phyloP scores from a whole-genome alignment of 2,797 vertebrate species.

The Danio tinwini region DNA sequence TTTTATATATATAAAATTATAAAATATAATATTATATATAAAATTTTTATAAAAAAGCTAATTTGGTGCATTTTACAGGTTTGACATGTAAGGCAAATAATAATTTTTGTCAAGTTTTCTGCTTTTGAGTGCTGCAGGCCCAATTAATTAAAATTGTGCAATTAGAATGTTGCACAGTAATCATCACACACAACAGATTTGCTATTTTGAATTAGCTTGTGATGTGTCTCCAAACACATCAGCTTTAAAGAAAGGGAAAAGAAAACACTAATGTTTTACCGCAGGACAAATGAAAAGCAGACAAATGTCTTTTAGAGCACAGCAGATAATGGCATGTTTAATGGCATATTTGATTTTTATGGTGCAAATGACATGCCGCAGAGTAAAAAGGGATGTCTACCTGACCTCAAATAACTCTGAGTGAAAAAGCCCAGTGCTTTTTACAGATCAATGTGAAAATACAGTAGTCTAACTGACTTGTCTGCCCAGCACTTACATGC shows the following conservation, averaged over 20 bases:
- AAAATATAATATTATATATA: too few relatives aligned
- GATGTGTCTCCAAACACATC: not conserved
- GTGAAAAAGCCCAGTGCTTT: constrained; percentile 9
- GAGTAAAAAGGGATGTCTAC: constrained; percentile 13
- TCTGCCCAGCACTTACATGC: constrained; percentile 27
- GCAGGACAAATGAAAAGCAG: not conserved
- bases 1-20: too few relatives aligned
- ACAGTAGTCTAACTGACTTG: constrained; percentile 24
- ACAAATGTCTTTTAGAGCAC: not conserved
- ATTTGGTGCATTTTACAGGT: too few relatives aligned
- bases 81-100: too few relatives aligned
- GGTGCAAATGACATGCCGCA: constrained; percentile 4
- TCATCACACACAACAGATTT: not conserved
- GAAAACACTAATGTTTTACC: not conserved
- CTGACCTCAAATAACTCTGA: constrained; percentile 26
- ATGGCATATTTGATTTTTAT: constrained; percentile 37
- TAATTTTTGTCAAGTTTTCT: too few relatives aligned
- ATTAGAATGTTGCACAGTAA: not conserved
- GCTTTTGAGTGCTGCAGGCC: too few relatives aligned
- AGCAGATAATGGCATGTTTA: not conserved
- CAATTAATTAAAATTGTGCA: too few relatives aligned
- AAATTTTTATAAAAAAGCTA: too few relatives aligned
- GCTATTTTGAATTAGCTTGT: not conserved
- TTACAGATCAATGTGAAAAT: constrained; percentile 44
- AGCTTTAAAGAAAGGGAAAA: not conserved